Evolutionary conservation across 2,888 invertebrate species (phyloP), one percentile per base, ranked within the genome.

Genomic region (Sylvicola cinctus): DNA sequence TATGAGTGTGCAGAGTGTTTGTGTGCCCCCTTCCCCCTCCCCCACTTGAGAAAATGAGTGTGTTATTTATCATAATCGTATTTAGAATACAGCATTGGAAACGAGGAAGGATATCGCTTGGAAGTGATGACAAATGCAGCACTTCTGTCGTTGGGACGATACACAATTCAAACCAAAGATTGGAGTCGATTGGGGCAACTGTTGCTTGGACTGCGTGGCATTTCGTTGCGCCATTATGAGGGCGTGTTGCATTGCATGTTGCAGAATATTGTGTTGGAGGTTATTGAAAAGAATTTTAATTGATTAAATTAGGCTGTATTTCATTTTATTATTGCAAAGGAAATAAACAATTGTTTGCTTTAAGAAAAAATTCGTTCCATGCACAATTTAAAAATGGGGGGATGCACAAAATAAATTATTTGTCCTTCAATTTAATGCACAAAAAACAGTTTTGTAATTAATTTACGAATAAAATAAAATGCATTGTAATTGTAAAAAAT

Each of bases 181-280:
- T 57, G 54, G 50, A 36, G 51, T 35, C 48, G 58, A 14, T 58
- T 52, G 39, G 57, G 58, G 3, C 48, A 50, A 17, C 39, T 58
- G 6, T 41, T 58, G 10, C 41, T 58, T 2, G 55, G 54, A 1
- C 41, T 58, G 29, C 44, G 58, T 4, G 50, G 50, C 25, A 44
- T 58, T 4, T 48, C 53, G 6, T 39, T 57, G 27, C 45, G 49
- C 23, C 50, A 49, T 3, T 51, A 48, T 35, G 56, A 56, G 26
- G 49, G 49, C 29, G 42, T 47, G 2, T 36, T 57, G 3, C 49
- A 53, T 11, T 44, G 42, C 4, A 44, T 57, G 43, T 55, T 56
- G 42, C 49, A 49, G 23, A 45, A 44, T 4, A 42, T 45, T 20
- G 20, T 20, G 8, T 6, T 8, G 8, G 20, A 20, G 8, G 20